These are phyloP conservation scores for Seira musarum DNA, from an alignment of 2,888 invertebrate species.

Conservation along the genomic window DNA sequence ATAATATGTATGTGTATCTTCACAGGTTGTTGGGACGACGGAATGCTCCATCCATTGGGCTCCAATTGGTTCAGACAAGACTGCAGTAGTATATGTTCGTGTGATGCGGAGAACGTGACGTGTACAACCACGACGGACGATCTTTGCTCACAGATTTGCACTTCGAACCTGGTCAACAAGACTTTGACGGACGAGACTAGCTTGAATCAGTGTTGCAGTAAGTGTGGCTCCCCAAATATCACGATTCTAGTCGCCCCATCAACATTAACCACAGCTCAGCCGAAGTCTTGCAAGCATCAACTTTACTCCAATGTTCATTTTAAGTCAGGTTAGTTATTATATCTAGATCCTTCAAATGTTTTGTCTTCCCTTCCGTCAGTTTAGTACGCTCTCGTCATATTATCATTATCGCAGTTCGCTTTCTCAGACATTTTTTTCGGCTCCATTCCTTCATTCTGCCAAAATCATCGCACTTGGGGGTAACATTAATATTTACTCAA, in stretches of 20 bases:
- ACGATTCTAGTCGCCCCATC: constrained; percentile 45
- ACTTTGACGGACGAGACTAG: constrained; percentile 50
- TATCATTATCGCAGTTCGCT: too few relatives aligned
- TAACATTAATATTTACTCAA: constrained; percentile 7
- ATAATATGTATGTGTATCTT: constrained; percentile 29
- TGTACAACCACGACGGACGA: constrained; percentile 50
- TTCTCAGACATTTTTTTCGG: too few relatives aligned
- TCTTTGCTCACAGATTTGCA: constrained; percentile 65
- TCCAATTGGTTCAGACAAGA: constrained; percentile 70
- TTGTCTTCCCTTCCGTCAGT: background rate
- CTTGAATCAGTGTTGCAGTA: constrained; percentile 65
- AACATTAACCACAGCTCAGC: constrained; percentile 39
- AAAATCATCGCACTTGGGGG: background rate
- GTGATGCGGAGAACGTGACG: constrained; percentile 60
- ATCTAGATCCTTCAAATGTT: background rate
- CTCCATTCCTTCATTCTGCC: too few relatives aligned
- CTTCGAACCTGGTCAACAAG: constrained; percentile 59
- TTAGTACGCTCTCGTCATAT: too few relatives aligned
- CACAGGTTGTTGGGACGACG: constrained; percentile 83
- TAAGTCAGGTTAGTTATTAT: constrained; percentile 68
- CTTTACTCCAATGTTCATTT: constrained; percentile 66
- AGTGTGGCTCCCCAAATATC: constrained; percentile 60
- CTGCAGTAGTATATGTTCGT: constrained; percentile 69
- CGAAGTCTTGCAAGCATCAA: constrained; percentile 69
- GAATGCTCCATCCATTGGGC: constrained; percentile 70